Evolutionary conservation across 2,888 invertebrate genomes (phyloP), one percentile per base, ranked within the genome.

Genomic region (Melinaea marsaeus): DNA sequence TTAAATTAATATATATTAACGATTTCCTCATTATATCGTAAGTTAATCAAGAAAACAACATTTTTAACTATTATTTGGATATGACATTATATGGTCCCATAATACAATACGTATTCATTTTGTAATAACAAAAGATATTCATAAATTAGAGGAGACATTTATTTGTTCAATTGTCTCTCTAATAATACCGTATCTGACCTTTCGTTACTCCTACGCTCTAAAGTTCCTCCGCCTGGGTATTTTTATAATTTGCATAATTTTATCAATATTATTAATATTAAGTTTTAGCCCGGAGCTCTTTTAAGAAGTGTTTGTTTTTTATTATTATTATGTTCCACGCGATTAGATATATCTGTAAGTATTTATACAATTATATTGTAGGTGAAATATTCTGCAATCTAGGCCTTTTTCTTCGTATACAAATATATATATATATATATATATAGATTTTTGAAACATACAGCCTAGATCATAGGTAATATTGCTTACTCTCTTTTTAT

Each of bases 131-230:
- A 51, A 51, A 51, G 42, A 22, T n/a, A 51, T 51, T 32, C 32
- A 51, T 58, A 35, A 42, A 13, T 42, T 42, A 7, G 9, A 34
- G 22, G 42, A 59, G 51, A 59, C 59, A 54, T n/a, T 9, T 54
- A 51, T 48, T 63, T 63, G 35, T 54, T 54, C 45, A 33, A n/a
- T 57, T 34, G 47, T 22, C 33, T 42, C 63, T 57, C 35, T 60
- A 57, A 51, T 60, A 54, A 63, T 59, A 63, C 34, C 51, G 51
- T 34, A 55, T 59, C 55, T 63, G 60, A 63, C 63, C 63, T 63
- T 60, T 63, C 5, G 11, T 54, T 42, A 6, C 60, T 56, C 63
- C 63, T 51, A 63, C 63, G 51, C 60, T 13, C 48, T 4, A 9
- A 32, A 60, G 13, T 46, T 45, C 45, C 34, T 56, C 57, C 34